Conservation (phyloP, 1,140 invertebrate species). For the Tribolium castaneum region DNA sequence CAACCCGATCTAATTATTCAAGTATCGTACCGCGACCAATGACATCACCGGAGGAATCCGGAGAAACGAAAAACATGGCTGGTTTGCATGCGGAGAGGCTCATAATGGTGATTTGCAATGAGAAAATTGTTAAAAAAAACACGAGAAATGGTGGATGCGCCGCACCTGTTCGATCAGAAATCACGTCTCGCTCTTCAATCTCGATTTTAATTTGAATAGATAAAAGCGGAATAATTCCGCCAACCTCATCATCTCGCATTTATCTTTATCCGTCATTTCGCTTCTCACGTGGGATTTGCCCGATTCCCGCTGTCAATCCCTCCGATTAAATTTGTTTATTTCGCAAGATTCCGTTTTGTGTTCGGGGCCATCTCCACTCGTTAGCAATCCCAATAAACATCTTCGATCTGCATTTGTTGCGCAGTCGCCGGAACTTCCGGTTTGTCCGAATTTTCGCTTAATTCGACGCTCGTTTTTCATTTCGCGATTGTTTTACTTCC, state of each 20-base stretch:
- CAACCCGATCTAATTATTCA: conserved; percentile 33
- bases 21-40: conserved; percentile 22
- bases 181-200: neutral
- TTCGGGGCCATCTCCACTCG: neutral
- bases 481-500: neutral
- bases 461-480: conserved; percentile 6
- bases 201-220: conserved; percentile 23
- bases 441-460: neutral
- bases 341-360: neutral
- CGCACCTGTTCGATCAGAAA: neutral
- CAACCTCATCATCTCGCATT: neutral
- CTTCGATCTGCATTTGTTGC: conserved; percentile 3
- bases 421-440: neutral
- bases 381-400: neutral
- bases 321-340: neutral
- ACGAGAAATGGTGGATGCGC: no score
- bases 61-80: neutral
- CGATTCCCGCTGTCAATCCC: neutral
- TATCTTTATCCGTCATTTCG: neutral
- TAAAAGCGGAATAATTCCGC: neutral
- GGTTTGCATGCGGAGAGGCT: conserved; percentile 18
- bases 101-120: no score
- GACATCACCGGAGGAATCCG: conserved; percentile 12
- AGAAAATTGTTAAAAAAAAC: no score
- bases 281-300: neutral